Evolutionary conservation across 2,113 vertebrate species (phyloP).

Genomic region (Ageneiosus marmoratus): DNA sequence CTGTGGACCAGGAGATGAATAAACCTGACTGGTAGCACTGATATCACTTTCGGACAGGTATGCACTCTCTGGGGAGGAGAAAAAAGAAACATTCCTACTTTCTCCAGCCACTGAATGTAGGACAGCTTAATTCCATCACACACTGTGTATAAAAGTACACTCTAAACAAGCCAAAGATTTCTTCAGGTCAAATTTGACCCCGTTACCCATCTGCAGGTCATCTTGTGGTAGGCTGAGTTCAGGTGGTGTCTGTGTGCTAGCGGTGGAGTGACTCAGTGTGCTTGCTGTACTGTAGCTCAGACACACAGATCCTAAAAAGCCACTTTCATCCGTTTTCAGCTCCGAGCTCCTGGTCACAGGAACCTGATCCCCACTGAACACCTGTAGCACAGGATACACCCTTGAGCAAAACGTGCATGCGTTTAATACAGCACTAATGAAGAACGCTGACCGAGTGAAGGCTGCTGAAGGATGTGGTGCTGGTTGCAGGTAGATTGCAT

Average conservation of each 20-base stretch:
- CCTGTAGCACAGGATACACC: conserved; percentile 64
- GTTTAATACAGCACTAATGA: not conserved
- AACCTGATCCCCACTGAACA: conserved; percentile 83
- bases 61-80: conserved; percentile 60
- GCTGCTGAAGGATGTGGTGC: conserved; percentile 79
- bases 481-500: conserved; percentile 67
- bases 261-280: conserved; percentile 84
- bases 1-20: conserved; percentile 57
- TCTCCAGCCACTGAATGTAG: not conserved
- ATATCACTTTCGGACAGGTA: conserved; percentile 77
- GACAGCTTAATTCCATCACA: not conserved
- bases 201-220: conserved; percentile 72
- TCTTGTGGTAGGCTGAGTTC: conserved; percentile 82
- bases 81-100: not conserved
- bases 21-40: conserved; percentile 75
- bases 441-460: conserved; percentile 82
- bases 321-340: conserved; percentile 70
- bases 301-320: conserved; percentile 71
- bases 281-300: conserved; percentile 81
- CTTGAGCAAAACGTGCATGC: not conserved
- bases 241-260: conserved; percentile 90
- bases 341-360: conserved; percentile 78
- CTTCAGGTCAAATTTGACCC: not conserved
- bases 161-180: too few species aligned
- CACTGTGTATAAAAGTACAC: too few species aligned